Percentiles rank a stretch among this genome's conserved stretches.
These are phyloP conservation scores for Brachirus orientalis DNA, from an alignment of 2,113 vertebrate genomes.

Conservation along the genomic window DNA sequence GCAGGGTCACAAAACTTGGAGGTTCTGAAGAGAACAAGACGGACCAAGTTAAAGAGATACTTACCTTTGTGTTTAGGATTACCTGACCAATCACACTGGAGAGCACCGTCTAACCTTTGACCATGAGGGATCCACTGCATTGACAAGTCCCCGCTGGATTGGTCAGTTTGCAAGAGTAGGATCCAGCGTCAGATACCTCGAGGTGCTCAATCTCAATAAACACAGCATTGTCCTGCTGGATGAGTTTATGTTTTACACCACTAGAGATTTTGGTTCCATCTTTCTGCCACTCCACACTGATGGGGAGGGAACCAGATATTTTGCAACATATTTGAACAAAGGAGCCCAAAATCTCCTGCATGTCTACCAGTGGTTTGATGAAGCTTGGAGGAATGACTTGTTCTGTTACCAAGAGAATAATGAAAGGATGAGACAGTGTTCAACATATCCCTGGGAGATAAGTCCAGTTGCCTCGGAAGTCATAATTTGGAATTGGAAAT, in stretches of 20 bases:
- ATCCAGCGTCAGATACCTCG: constrained; percentile 88
- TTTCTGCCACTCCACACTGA: constrained; percentile 94
- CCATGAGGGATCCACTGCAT: constrained; percentile 87
- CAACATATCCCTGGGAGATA: background rate
- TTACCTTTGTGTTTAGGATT: constrained; percentile 30
- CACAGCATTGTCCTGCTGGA: constrained; percentile 90
- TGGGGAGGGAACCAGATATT: constrained; percentile 94
- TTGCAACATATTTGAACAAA: constrained; percentile 93
- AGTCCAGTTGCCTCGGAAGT: background rate
- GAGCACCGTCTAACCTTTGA: constrained; percentile 90
- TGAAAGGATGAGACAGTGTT: constrained; percentile 46
- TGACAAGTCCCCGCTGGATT: constrained; percentile 91
- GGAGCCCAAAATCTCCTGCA: constrained; percentile 89
- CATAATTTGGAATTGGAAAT: background rate
- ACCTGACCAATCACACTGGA: constrained; percentile 1
- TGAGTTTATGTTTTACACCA: constrained; percentile 89
- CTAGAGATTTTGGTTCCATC: constrained; percentile 90
- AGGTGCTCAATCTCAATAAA: constrained; percentile 89
- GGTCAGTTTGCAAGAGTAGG: constrained; percentile 90
- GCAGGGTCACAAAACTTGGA: constrained; percentile 91
- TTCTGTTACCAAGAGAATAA: constrained; percentile 84
- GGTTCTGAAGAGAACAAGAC: constrained; percentile 84
- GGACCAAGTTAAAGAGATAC: constrained; percentile 60
- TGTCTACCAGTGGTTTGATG: constrained; percentile 91
- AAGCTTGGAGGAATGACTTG: constrained; percentile 94